Base-by-base conservation (phyloP, 2,797 vertebrate genomes). In the Sebastes umbrosus region DNA sequence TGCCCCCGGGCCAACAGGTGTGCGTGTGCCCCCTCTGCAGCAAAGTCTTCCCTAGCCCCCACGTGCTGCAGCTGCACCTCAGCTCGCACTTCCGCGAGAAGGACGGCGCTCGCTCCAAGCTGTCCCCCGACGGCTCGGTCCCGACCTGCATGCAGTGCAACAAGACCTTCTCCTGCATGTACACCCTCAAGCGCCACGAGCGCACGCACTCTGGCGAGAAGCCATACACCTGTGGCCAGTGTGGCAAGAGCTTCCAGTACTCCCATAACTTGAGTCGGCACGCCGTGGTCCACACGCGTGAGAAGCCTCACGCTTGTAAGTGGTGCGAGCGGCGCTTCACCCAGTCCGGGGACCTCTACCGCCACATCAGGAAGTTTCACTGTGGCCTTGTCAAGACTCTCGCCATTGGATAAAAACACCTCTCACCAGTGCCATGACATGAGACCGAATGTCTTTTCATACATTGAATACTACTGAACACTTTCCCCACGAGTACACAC, bases 301-400 rank as follows among this genome's bases (percentile, higher is more conserved):
- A 99, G 94, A 99, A 99, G 82, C 98, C 99, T 5, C 99, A 99
- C 1, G 98, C 98, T 20, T 99, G 99, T 91, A 98, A 98, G 94
- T 99, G 98, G 98, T 99, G 99, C 0, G 97, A 98, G 84, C 97
- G 99, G 66, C 97, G 98, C 69, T 99, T 99, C 96, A 99, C 99
- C 1, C 99, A 99, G 93, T 99, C 99, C 0, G 99, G 99, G 39
- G 99, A 99, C 92, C 95, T 99, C 55, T 99, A 99, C 92, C 97
- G 98, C 93, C 99, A 99, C 69, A 98, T 98, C 91, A 98, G 98
- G 94, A 99, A 99, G 96, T 99, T 99, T 94, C 98, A 99, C 95
- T 98, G 98, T 87, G 97, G 98, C 96, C 96, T 98, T 80, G 97
- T 98, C 52, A 98, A 97, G 95, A 97, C 97, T 65, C 96, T 99